These are phyloP conservation scores for Antitype chi DNA, from an alignment of 2,888 invertebrate species.

Conservation along the genomic window DNA sequence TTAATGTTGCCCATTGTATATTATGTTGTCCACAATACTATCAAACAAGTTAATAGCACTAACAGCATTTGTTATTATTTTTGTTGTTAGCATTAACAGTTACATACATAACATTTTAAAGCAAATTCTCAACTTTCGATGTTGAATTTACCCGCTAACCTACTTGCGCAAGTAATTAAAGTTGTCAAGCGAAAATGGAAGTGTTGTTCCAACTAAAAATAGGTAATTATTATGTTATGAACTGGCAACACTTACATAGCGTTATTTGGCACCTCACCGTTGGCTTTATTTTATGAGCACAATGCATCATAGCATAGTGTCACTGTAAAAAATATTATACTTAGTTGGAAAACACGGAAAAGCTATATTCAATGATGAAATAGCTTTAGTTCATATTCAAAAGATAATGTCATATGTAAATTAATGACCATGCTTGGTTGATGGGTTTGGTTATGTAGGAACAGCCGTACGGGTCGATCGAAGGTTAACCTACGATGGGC, in stretches of 20 bases:
- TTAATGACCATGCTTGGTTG: background rate
- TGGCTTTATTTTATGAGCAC: background rate
- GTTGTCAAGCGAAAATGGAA: background rate
- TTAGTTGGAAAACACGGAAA: background rate
- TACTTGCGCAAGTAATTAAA: constrained; percentile 25
- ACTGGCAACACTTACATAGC: background rate
- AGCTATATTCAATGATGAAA: background rate
- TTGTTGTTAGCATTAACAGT: too few relatives aligned
- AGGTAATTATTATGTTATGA: background rate
- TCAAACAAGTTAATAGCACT: too few relatives aligned
- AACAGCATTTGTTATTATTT: too few relatives aligned
- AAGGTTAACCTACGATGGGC: too few relatives aligned
- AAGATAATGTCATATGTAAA: too few relatives aligned
- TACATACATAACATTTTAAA: background rate
- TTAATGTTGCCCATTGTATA: background rate
- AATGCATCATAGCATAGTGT: background rate
- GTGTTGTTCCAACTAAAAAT: background rate
- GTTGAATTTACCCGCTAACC: background rate
- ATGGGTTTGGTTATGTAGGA: background rate
- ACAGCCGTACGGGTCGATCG: too few relatives aligned
- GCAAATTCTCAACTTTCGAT: background rate
- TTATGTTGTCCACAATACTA: background rate
- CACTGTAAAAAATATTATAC: background rate
- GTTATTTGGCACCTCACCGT: background rate
- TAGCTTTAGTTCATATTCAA: background rate